phyloP scores from a whole-genome alignment of 2,888 invertebrate genomes.

The Rhaphigaster nebulosa region DNA sequence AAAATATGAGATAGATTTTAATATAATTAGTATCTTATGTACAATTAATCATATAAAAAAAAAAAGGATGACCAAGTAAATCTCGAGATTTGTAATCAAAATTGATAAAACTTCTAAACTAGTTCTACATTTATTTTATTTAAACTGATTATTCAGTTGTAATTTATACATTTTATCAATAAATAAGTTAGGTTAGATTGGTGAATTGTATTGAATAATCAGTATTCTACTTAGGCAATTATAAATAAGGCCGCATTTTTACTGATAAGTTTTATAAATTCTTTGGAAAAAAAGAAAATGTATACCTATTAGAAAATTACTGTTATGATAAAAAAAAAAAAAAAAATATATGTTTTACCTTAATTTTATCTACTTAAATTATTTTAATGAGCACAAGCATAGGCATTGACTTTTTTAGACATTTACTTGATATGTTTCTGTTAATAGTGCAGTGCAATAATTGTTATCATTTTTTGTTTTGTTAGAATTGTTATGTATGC shows the following conservation, averaged over 20 bases:
- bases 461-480: conserved; percentile 20
- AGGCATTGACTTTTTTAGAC: neutral
- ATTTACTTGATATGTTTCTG: neutral
- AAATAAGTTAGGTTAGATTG: neutral
- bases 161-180: conserved; percentile 8
- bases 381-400: conserved; percentile 2
- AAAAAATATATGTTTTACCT: neutral
- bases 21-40: neutral
- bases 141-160: neutral
- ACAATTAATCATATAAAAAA: neutral
- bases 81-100: conserved; percentile 16
- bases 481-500: conserved; percentile 28
- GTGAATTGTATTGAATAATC: conserved; percentile 34
- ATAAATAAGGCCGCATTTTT: neutral
- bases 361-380: neutral
- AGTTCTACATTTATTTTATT: neutral
- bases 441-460: conserved; percentile 40
- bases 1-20: neutral
- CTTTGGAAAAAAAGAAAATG: no score
- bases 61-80: neutral
- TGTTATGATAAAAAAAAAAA: neutral
- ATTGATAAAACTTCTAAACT: neutral
- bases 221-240: neutral
- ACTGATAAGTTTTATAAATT: neutral
- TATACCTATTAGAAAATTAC: neutral